A percentile compares a stretch with the other conserved stretches of the same genome.
phyloP scores from a whole-genome alignment of 2,888 invertebrate species.

The Pelosia muscerda region DNA sequence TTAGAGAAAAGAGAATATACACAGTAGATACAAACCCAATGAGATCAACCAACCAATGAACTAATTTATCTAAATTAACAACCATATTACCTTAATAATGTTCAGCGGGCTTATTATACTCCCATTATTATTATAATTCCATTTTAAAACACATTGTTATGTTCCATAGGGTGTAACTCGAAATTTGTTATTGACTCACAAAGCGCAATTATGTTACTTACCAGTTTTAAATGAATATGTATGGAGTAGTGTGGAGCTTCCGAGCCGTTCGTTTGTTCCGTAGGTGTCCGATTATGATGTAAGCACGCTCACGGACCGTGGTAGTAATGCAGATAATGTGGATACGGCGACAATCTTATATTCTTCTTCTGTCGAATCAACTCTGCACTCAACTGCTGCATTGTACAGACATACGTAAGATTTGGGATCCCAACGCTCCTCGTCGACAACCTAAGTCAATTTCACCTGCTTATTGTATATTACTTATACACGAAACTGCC shows the following conservation, averaged over 20 bases:
- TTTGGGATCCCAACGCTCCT: too few species aligned
- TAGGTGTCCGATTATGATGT: slow-evolving; percentile 77
- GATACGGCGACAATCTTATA: slow-evolving; percentile 12
- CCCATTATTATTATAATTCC: slow-evolving; percentile 18
- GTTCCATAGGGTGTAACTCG: slow-evolving; percentile 24
- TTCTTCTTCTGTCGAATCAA: too few species aligned
- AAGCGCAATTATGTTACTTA: slow-evolving; percentile 63
- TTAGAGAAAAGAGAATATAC: too few species aligned
- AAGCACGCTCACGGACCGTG: slow-evolving; percentile 47
- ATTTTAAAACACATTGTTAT: slow-evolving; percentile 20
- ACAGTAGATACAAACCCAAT: background rate
- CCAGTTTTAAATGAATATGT: slow-evolving; percentile 77
- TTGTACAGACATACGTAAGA: too few species aligned
- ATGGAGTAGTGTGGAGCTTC: slow-evolving; percentile 53
- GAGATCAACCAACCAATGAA: background rate
- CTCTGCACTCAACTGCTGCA: too few species aligned
- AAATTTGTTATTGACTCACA: slow-evolving; percentile 46
- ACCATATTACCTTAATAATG: background rate
- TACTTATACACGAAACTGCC: too few species aligned
- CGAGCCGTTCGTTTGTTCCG: slow-evolving; percentile 53
- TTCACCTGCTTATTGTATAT: too few species aligned
- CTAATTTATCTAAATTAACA: background rate
- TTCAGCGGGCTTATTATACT: background rate
- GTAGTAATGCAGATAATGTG: slow-evolving; percentile 21
- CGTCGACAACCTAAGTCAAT: too few species aligned